Base-by-base conservation (phyloP, 2,113 vertebrate species). In the Phainopepla nitens region DNA sequence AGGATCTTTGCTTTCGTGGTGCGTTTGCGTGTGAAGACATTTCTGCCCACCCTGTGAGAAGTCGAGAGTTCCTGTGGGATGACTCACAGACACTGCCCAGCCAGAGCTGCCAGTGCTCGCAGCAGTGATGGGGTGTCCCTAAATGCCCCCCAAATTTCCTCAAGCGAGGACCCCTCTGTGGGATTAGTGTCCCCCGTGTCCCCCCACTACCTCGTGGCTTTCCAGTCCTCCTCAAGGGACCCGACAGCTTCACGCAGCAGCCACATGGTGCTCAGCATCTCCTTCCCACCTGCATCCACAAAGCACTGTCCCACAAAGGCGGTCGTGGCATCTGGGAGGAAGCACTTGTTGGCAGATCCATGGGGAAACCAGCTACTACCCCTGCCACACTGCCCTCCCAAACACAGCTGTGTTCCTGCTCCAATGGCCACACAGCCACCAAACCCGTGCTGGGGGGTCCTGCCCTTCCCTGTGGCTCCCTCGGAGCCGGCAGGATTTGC, bases 11-110 rank as follows among this genome's bases (percentile, higher is more conserved):
- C 79, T 82, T 65, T 44, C 0, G 9, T 23, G 10, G 9, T 64
- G 24, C 9, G 84, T 81, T 94, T 91, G 20, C 90, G 84, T 1
- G 36, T 96, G 87, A 96, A 95, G 42, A 93, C 2, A 0, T 95
- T 96, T 84, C 69, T 95, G 60, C 96, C 96, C 50, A 94, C 92
- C 45, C 94, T 96, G 36, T 5, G 13, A 42, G 51, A 87, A 95
- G 50, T 9, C 44, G 16, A 82, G 24, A 56, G 10, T 9, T 88
- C 31, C 45, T 9, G 4, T 79, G 51, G 31, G 27, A 45, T 7
- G 4, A 39, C 13, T 10, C 11, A 3, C 11, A 13, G 28, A 13
- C 20, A 42, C 0, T 0, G 11, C 11, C 31, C 2, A 0, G 17
- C 33, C 31, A n/a, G 36, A 25, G 7, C 20, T 87, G 42, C n/a